Base-by-base conservation (phyloP, 2,113 vertebrate genomes). In the Alligator sinensis region DNA sequence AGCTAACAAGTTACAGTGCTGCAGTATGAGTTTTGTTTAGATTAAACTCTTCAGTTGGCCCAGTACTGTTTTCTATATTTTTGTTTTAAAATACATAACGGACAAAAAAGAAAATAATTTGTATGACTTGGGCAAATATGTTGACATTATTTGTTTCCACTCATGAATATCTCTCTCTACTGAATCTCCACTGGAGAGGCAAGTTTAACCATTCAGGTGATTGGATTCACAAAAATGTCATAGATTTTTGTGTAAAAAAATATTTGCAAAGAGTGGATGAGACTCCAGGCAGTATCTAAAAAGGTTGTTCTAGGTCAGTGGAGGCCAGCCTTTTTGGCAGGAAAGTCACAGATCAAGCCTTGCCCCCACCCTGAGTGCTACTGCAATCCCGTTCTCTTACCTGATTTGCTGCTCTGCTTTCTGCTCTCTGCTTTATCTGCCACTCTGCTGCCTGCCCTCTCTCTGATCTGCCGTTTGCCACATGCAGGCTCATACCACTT, bases 81-180 rank as follows among this genome's bases (percentile, higher is more conserved):
- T 96, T 89, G 91, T 92, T 92, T 72, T 92, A 93, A 93, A 84
- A 84, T 91, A 95, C 84, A 84, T 90, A 97, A 88, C 94, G 96
- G 96, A 92, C 91, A 96, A 96, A 97, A 97, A 96, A 94, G 94
- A 88, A 96, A 93, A 86, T 94, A 93, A 96, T 96, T 96, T 96
- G 91, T 88, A 81, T 93, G 91, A 92, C 88, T 60, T 96, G 92
- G 96, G 94, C 96, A 95, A 96, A 96, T 80, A 86, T 86, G 96
- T 94, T 94, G 96, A 94, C 81, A 94, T 92, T 96, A 91, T 90
- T 96, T 96, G 96, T 94, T 87, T 92, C 92, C 95, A 88, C 82
- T 93, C 84, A 25, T 19, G 92, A 97, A 90, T 95, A 91, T 77
- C 89, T 92, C 89, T 84, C 92, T 96, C 84, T 86, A 81, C 92